Evolutionary conservation across 2,888 invertebrate species (phyloP).

Genomic region (Gisinianus flammeolus): DNA sequence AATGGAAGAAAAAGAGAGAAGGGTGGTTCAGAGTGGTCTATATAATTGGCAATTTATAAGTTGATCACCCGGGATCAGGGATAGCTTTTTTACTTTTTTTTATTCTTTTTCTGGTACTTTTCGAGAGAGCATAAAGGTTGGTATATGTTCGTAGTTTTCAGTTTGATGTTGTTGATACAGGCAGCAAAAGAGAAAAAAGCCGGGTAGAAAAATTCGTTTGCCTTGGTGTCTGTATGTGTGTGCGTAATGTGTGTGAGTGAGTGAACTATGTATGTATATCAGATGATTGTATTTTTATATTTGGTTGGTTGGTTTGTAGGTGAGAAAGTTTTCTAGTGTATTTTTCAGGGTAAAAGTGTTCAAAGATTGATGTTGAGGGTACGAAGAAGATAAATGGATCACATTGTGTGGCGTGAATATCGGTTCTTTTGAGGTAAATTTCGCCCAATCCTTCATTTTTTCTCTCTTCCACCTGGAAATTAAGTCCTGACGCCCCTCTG

Average conservation of each 20-base stretch:
- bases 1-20: neutral
- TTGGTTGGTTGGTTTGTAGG: no score
- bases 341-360: constrained; percentile 42
- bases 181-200: neutral
- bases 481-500: constrained; percentile 42
- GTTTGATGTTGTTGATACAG: neutral
- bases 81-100: constrained; percentile 4
- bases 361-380: constrained; percentile 40
- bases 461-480: constrained; percentile 39
- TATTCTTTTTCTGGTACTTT: constrained; percentile 11
- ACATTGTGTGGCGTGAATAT: constrained; percentile 56
- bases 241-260: no score
- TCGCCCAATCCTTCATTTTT: constrained; percentile 44
- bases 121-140: neutral
- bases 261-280: no score
- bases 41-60: constrained; percentile 35
- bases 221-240: no score
- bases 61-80: constrained; percentile 21
- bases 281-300: no score
- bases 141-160: constrained; percentile 1
- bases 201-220: neutral
- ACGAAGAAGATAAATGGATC: constrained; percentile 57
- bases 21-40: constrained; percentile 16
- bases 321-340: constrained; percentile 39
- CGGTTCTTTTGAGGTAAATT: constrained; percentile 47